These are phyloP conservation scores for Saturnia pavonia DNA, from an alignment of 2,888 invertebrate genomes.

Conservation along the genomic window DNA sequence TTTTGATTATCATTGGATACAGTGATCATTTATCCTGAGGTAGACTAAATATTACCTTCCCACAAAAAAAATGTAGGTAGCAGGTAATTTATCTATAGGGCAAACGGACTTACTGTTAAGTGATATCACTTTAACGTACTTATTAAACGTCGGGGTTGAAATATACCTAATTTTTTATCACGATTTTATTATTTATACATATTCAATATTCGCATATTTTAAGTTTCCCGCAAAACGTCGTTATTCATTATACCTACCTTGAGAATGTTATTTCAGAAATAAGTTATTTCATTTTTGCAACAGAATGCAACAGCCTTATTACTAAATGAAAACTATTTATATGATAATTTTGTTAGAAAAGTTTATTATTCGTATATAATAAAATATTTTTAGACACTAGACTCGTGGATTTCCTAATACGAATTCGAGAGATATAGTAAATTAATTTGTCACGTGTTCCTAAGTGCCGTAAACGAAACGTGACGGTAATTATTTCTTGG, in stretches of 20 bases:
- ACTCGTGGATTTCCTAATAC: background rate
- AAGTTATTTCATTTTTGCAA: background rate
- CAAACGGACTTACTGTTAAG: too few relatives aligned
- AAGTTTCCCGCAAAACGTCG: background rate
- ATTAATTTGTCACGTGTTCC: slow-evolving; percentile 16
- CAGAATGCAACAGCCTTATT: background rate
- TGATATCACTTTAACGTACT: too few relatives aligned
- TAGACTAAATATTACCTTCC: too few relatives aligned
- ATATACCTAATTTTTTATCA: too few relatives aligned
- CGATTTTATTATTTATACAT: too few relatives aligned
- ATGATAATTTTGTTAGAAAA: background rate
- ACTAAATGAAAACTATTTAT: background rate
- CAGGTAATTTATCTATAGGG: too few relatives aligned
- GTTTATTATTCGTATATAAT: background rate
- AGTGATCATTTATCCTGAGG: too few relatives aligned
- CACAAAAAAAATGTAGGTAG: too few relatives aligned
- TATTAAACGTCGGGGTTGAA: too few relatives aligned
- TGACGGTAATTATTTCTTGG: slow-evolving; percentile 32
- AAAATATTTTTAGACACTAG: background rate
- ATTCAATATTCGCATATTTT: too few relatives aligned
- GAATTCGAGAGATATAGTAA: background rate
- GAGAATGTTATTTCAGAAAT: background rate
- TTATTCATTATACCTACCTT: background rate
- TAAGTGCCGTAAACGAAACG: slow-evolving; percentile 28
- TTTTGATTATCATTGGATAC: too few relatives aligned